Evolutionary conservation across 2,888 invertebrate genomes (phyloP), one percentile per base, ranked within the genome.

Genomic region (Himalopsyche anomala): DNA sequence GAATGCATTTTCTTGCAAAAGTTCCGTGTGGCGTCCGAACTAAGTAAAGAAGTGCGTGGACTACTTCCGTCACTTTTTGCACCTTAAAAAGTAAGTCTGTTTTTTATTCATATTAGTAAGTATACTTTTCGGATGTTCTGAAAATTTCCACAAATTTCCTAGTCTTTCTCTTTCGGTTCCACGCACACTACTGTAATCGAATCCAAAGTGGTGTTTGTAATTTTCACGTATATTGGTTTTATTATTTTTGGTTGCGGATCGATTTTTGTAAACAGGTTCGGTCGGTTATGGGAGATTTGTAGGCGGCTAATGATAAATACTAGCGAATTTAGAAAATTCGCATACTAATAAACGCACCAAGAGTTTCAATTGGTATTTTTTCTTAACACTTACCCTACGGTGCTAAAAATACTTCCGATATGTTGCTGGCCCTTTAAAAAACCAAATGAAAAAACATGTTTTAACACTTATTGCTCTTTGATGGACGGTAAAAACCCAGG

Each of bases 71-170:
- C 74, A 74, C 74, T 74, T 74, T 74, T 74, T 36, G 19, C n/a
- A 12, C 74, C 12, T 74, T 74, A 15, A 36, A 51, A 74, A 74
- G 74, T 74, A 38, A 15, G 74, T 36, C 36, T 74, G 36, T 74
- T 74, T 74, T 74, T 74, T 74, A 74, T 74, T 38, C 74, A 74
- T 36, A 74, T 38, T 28, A 0, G 74, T 74, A 36, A 74, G 74
- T 38, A 36, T 74, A 74, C 54, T 81, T 81, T 81, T 81, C 19
- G 54, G 36, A 81, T 81, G 55, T 81, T 54, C 81, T 81, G 81
- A 81, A 81, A 81, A 81, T 55, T 81, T 81, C 81, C 81, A 81
- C 81, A 81, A 81, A 54, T 81, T 81, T 54, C 28, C 81, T 54
- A 55, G 80, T 81, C 81, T 81, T 55, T 81, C 54, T 81, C 81